Conservation (phyloP, 2,797 vertebrate genomes). For the Hydrophis major region DNA sequence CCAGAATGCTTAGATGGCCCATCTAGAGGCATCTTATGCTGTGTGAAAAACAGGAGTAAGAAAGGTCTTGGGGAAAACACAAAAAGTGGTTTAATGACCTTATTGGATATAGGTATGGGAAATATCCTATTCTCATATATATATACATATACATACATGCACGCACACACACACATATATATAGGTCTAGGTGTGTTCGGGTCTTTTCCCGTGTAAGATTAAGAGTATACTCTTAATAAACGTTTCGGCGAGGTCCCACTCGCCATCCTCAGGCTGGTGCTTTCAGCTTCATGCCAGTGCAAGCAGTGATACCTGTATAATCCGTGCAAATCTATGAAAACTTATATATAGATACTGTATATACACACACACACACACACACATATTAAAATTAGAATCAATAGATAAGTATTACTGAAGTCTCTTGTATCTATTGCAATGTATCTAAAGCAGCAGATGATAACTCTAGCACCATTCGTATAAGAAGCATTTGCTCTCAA, state of each 20-base stretch:
- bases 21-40: neutral
- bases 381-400: neutral
- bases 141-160: too few species aligned
- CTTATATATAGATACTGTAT: too few species aligned
- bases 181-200: too few species aligned
- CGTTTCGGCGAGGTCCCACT: too few species aligned
- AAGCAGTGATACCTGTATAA: too few species aligned
- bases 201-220: too few species aligned
- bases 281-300: too few species aligned
- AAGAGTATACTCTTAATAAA: too few species aligned
- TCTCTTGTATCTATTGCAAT: neutral
- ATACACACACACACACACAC: too few species aligned
- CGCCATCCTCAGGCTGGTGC: too few species aligned
- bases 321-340: too few species aligned
- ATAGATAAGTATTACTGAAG: neutral
- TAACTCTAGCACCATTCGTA: neutral
- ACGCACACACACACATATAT: rapidly evolving
- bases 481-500: neutral
- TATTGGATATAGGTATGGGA: neutral
- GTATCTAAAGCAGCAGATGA: neutral
- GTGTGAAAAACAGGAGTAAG: neutral
- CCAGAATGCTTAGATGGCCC: neutral
- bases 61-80: neutral
- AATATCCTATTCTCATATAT: neutral
- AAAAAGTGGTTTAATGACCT: neutral